Conservation (phyloP, 2,113 vertebrate genomes). For the Bostrychus sinensis region DNA sequence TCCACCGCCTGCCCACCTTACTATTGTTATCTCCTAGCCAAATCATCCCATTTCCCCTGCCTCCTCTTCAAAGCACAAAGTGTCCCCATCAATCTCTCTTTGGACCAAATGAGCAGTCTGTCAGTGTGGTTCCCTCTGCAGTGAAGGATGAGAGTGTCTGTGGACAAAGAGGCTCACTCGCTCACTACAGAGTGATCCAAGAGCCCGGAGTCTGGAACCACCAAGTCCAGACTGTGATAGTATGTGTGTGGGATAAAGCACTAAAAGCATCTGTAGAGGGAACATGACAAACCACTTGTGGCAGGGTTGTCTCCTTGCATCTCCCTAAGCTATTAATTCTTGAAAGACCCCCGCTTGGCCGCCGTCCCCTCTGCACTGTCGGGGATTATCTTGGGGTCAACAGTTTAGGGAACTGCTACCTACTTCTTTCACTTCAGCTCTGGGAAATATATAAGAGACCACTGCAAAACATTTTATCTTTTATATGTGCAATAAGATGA, state of each 20-base stretch:
- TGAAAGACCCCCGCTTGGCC: slow-evolving; percentile 23
- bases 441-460: too few relatives aligned
- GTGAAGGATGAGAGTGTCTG: slow-evolving; percentile 46
- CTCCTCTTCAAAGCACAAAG: slow-evolving; percentile 63
- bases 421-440: slow-evolving; percentile 17
- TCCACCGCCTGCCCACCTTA: slow-evolving; percentile 1
- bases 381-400: slow-evolving; percentile 44
- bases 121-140: slow-evolving; percentile 51
- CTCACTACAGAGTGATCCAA: slow-evolving; percentile 44
- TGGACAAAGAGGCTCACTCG: slow-evolving; percentile 66
- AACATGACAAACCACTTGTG: slow-evolving; percentile 68
- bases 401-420: slow-evolving; percentile 41
- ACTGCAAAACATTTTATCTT: too few relatives aligned
- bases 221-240: slow-evolving; percentile 28
- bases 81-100: slow-evolving; percentile 65
- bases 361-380: slow-evolving; percentile 35
- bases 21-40: slow-evolving; percentile 38
- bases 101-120: slow-evolving; percentile 41
- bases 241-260: slow-evolving; percentile 34
- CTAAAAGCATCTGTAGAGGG: slow-evolving; percentile 47
- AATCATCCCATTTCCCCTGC: slow-evolving; percentile 52
- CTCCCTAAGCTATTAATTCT: slow-evolving; percentile 54
- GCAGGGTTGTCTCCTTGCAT: slow-evolving; percentile 50
- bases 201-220: slow-evolving; percentile 36
- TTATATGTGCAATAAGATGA: too few relatives aligned